A percentile compares a stretch with the other conserved stretches of the same genome.
Conservation (phyloP, 2,888 invertebrate species). For the Lissonota sp. region DNA sequence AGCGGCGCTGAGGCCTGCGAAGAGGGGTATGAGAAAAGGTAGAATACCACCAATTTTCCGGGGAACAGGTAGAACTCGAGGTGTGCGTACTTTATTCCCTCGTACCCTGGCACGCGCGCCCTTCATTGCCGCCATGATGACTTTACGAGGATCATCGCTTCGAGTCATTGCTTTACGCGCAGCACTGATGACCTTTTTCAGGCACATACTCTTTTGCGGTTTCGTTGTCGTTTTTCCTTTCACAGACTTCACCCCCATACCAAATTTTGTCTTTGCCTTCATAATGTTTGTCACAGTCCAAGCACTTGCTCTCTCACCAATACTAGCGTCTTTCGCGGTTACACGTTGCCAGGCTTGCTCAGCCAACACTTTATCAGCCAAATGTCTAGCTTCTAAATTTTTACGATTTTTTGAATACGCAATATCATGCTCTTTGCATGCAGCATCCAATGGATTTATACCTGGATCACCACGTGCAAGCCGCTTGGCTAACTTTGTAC, state of each 20-base stretch:
- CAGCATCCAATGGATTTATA: neutral
- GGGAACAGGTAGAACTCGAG: constrained; percentile 41
- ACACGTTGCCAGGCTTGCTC: constrained; percentile 74
- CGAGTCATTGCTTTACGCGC: constrained; percentile 26
- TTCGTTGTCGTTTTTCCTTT: neutral
- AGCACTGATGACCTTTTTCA: constrained; percentile 5
- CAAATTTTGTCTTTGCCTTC: constrained; percentile 75
- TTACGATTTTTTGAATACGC: constrained; percentile 60
- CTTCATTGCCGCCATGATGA: neutral
- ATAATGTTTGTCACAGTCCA: constrained; percentile 73
- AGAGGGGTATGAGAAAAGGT: constrained; percentile 59
- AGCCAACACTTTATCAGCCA: constrained; percentile 76
- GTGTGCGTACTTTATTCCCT: neutral
- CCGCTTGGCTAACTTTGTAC: neutral
- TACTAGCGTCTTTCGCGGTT: constrained; percentile 69
- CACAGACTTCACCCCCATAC: constrained; percentile 66
- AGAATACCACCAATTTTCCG: constrained; percentile 65
- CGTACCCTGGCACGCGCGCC: neutral
- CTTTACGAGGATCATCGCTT: constrained; percentile 3
- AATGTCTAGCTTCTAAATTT: constrained; percentile 67
- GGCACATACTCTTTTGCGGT: neutral
- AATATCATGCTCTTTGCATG: constrained; percentile 58
- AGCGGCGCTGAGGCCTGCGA: constrained; percentile 61
- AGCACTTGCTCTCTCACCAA: constrained; percentile 75
- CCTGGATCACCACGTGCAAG: neutral